Evolutionary conservation across 2,113 vertebrate species (phyloP).

Genomic region (human (Homo sapiens)): DNA sequence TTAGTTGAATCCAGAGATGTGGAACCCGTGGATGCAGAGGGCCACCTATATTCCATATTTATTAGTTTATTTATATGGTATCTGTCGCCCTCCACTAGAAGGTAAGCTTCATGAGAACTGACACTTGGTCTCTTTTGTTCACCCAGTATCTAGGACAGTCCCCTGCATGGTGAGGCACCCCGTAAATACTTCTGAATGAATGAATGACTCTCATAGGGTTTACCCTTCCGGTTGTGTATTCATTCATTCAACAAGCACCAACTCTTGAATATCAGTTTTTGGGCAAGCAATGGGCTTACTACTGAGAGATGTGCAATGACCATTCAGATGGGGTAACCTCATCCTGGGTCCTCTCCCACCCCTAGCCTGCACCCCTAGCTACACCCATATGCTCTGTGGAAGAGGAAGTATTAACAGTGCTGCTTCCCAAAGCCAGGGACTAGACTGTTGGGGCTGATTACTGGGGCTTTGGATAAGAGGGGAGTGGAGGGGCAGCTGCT

Average conservation of each 20-base stretch:
- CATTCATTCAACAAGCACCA: not conserved
- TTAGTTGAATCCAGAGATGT: not conserved
- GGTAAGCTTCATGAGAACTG: not conserved
- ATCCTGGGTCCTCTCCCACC: not conserved
- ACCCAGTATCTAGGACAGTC: not conserved
- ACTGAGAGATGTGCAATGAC: no score
- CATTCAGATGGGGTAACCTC: not conserved
- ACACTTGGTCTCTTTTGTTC: not conserved
- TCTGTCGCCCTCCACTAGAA: not conserved
- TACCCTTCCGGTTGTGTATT: not conserved
- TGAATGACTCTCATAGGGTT: not conserved
- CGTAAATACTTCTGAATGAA: not conserved
- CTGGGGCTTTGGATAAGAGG: not conserved
- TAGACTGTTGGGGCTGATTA: not conserved
- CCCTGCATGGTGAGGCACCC: not conserved
- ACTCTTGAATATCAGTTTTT: not conserved
- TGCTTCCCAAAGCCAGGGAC: not conserved
- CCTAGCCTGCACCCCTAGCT: not conserved
- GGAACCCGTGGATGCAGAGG: not conserved
- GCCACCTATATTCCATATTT: not conserved
- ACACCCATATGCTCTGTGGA: not conserved
- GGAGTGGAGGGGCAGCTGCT: not conserved
- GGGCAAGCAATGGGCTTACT: not conserved
- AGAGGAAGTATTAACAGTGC: not conserved
- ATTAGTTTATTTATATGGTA: not conserved